These are phyloP conservation scores for Prorops nasuta DNA, from an alignment of 1,140 invertebrate genomes.

Conservation along the genomic window DNA sequence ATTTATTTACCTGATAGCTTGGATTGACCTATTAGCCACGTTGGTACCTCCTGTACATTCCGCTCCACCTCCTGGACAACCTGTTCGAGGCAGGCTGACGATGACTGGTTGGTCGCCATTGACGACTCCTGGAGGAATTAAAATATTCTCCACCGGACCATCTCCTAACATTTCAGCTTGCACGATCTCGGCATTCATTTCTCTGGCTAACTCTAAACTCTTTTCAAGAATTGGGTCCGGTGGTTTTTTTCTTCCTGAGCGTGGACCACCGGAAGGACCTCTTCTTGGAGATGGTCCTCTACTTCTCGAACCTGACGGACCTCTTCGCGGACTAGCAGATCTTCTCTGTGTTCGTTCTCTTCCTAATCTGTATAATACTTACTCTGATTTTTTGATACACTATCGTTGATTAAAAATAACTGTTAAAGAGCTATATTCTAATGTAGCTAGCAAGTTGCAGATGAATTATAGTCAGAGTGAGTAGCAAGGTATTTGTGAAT, in stretches of 20 bases:
- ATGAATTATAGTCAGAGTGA: too few relatives aligned
- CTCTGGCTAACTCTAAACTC: conserved; percentile 27
- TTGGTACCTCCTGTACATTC: not conserved
- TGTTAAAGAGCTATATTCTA: not conserved
- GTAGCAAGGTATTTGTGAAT: too few relatives aligned
- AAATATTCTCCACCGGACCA: conserved; percentile 31
- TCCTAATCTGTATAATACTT: not conserved
- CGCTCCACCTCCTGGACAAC: too few relatives aligned
- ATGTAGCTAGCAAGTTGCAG: too few relatives aligned
- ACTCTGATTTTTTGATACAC: not conserved
- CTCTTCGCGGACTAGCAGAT: not conserved
- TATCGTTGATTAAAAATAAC: not conserved
- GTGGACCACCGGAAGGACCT: too few relatives aligned
- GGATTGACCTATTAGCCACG: conserved; percentile 29
- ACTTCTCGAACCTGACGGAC: too few relatives aligned
- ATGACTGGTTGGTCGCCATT: conserved; percentile 27
- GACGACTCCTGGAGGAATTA: conserved; percentile 34
- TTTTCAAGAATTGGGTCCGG: conserved; percentile 23
- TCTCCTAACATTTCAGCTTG: conserved; percentile 32
- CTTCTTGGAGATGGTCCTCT: too few relatives aligned
- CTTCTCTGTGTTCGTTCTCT: not conserved
- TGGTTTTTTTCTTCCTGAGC: too few relatives aligned
- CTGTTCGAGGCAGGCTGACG: conserved; percentile 24
- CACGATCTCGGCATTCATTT: conserved; percentile 38
- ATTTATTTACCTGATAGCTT: conserved; percentile 26